phyloP scores from a whole-genome alignment of 2,888 invertebrate species.

The Clostera curtula region DNA sequence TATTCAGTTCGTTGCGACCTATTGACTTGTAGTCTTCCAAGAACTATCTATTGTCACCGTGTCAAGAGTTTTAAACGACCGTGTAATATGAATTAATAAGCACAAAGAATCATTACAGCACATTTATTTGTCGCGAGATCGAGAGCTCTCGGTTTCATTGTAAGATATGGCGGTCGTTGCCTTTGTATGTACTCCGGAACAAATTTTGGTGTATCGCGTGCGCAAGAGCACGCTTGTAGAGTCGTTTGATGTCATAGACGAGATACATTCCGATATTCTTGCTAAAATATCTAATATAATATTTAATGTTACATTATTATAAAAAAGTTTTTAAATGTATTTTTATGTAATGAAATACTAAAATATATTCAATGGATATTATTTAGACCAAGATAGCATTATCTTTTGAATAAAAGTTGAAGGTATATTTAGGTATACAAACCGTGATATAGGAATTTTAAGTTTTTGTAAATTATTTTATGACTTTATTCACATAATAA shows the following conservation, averaged over 20 bases:
- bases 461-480: too few species aligned
- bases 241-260: slow-evolving; percentile 32
- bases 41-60: slow-evolving; percentile 60
- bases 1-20: slow-evolving; percentile 63
- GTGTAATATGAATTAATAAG: slow-evolving; percentile 75
- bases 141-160: slow-evolving; percentile 43
- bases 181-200: slow-evolving; percentile 51
- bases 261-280: slow-evolving; percentile 3
- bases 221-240: slow-evolving; percentile 39
- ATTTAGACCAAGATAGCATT: too few species aligned
- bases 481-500: too few species aligned
- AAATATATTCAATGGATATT: too few species aligned
- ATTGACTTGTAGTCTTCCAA: slow-evolving; percentile 64
- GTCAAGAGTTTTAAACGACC: slow-evolving; percentile 64
- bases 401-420: too few species aligned
- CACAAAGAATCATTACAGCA: slow-evolving; percentile 66
- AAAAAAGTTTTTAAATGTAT: too few species aligned
- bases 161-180: slow-evolving; percentile 30
- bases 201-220: slow-evolving; percentile 64
- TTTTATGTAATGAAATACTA: too few species aligned
- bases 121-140: slow-evolving; percentile 60
- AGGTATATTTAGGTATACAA: too few species aligned
- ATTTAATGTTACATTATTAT: too few species aligned
- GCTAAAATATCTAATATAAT: too few species aligned
- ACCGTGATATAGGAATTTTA: too few species aligned